Evolutionary conservation across 53 echinoderm and acorn worm genomes (phyloP), one percentile per base, ranked within the genome.

Genomic region (Echinarachnius parma): DNA sequence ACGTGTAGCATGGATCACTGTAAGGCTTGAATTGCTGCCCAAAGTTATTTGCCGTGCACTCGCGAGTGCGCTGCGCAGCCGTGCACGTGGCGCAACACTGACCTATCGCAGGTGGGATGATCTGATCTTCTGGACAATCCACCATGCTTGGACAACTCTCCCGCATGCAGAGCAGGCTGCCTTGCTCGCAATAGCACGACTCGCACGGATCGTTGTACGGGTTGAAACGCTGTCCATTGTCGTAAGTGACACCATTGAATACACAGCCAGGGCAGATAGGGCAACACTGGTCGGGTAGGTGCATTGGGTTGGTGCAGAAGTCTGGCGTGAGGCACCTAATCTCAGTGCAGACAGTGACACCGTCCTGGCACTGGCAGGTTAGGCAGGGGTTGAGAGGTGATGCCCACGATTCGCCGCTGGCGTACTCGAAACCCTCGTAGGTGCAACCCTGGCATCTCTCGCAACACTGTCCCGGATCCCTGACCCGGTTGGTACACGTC

Each of bases 381-480:
- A 98, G 48, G 34, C 98, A 98, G 13, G 88, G 91, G 54, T 98
- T 86, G 33, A 88, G 34, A 1, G 85, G 80, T 14, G 98, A 88
- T 24, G 85, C 77, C 98, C 98, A 98, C 1, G 88, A 75, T 33
- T 92, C 88, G 31, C 92, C 91, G 64, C 77, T 87, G 32, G 62
- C 49, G 58, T 92, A 92, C 53, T 98, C 98, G 83, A 98, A 82
- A 4, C 89, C 92, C 48, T 98, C 88, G 47, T 88, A 88, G 31
- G 92, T 48, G 48, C 98, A 98, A 32, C 96, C 96, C 81, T 81
- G 87, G 35, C 96, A 95, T 74, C 87, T 78, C 61, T 95, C 96
- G 66, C 96, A 95, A 39, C 96, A 95, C 60, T 95, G 87, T 22
- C 96, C 96, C 1, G 86, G 83, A 42, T 91, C 91, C 30, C 60